A percentile compares a stretch with the other conserved stretches of the same genome.
phyloP scores from a whole-genome alignment of 2,797 vertebrate species.

The Pteropus rufus region DNA sequence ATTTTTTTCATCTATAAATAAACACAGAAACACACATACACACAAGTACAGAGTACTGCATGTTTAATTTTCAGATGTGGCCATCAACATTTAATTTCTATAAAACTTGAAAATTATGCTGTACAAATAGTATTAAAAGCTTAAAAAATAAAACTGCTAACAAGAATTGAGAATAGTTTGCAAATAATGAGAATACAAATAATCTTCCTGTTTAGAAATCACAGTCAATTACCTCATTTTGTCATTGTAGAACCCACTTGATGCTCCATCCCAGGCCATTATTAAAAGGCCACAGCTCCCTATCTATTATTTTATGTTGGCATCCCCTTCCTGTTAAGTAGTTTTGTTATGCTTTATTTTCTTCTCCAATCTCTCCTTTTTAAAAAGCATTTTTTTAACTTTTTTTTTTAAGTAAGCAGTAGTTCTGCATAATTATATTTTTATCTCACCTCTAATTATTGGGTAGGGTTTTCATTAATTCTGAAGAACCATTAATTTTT shows the following conservation, averaged over 20 bases:
- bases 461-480: neutral
- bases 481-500: neutral
- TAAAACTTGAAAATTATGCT: neutral
- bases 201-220: neutral
- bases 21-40: neutral
- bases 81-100: neutral
- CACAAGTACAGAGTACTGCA: neutral
- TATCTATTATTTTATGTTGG: neutral
- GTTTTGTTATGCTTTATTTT: neutral
- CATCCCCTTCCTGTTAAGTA: neutral
- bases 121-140: neutral
- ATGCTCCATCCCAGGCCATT: neutral
- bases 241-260: neutral
- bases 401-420: neutral
- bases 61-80: neutral
- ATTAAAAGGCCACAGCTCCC: too few relatives aligned
- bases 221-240: neutral
- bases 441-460: neutral
- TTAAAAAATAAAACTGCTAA: neutral
- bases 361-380: neutral
- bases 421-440: neutral
- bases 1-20: neutral
- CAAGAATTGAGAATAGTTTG: neutral
- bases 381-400: neutral
- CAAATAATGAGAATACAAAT: neutral